phyloP scores from a whole-genome alignment of 2,797 vertebrate genomes.

The Notoglanidium macrostoma region DNA sequence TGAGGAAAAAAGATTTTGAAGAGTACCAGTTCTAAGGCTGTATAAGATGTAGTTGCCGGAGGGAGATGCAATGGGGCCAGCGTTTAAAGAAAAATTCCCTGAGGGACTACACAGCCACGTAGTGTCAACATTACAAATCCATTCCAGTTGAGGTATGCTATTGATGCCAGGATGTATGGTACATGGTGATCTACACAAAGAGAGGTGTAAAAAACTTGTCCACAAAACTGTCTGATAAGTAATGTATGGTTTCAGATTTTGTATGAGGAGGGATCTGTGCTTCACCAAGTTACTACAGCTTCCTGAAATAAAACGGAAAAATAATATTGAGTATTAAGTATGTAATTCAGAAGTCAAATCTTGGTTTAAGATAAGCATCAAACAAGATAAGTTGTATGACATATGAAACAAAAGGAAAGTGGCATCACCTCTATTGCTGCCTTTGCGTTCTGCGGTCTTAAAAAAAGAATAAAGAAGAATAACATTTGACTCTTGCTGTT shows the following conservation, averaged over 20 bases:
- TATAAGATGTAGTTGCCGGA: constrained; percentile 38
- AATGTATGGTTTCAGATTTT: constrained; percentile 22
- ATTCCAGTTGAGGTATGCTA: constrained; percentile 65
- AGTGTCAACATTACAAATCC: constrained; percentile 67
- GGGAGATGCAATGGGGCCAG: constrained; percentile 53
- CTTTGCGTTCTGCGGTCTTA: constrained; percentile 73
- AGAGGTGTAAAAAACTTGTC: constrained; percentile 30
- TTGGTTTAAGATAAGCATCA: neutral
- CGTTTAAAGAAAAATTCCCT: constrained; percentile 64
- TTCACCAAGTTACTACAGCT: neutral
- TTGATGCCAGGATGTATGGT: constrained; percentile 55
- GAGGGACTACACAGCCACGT: constrained; percentile 74
- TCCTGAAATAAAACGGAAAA: constrained; percentile 26
- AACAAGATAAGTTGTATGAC: neutral
- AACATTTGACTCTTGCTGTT: too few relatives aligned
- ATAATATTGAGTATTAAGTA: neutral
- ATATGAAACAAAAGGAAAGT: neutral
- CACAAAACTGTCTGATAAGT: constrained; percentile 12
- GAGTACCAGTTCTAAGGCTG: constrained; percentile 38
- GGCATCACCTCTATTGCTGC: constrained; percentile 71
- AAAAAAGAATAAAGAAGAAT: constrained; percentile 39
- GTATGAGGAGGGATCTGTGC: constrained; percentile 3
- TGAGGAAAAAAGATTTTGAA: neutral
- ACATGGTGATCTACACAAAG: constrained; percentile 28
- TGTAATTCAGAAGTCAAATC: neutral